Conservation (phyloP, 1,140 invertebrate species). For the Anthonomus grandis region DNA sequence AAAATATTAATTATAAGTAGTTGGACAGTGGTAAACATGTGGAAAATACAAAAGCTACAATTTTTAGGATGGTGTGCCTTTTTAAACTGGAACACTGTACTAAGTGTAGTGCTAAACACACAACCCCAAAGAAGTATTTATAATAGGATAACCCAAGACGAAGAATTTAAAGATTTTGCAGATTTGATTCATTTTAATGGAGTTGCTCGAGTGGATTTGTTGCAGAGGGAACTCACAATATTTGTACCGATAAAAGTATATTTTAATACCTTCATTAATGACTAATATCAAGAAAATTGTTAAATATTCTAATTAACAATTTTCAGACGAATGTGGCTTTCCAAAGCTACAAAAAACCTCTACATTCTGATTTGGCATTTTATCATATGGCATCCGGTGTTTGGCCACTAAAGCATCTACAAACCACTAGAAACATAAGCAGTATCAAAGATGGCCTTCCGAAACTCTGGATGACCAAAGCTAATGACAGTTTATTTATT, state of each 20-base stretch:
- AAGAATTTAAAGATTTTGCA: slow-evolving; percentile 3
- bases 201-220: slow-evolving; percentile 1
- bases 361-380: slow-evolving; percentile 56
- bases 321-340: slow-evolving; percentile 61
- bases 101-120: too few relatives aligned
- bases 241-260: slow-evolving; percentile 8
- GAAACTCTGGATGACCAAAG: slow-evolving; percentile 69
- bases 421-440: slow-evolving; percentile 49
- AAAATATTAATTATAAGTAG: too few relatives aligned
- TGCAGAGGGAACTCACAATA: slow-evolving; percentile 3
- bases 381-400: slow-evolving; percentile 56
- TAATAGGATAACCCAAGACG: slow-evolving; percentile 10
- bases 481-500: slow-evolving; percentile 62
- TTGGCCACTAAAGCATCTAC: slow-evolving; percentile 54
- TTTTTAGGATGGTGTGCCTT: too few relatives aligned
- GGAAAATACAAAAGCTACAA: too few relatives aligned
- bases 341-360: slow-evolving; percentile 51
- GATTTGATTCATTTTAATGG: neutral
- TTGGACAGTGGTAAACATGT: too few relatives aligned
- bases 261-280: neutral
- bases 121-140: slow-evolving; percentile 3
- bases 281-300: neutral
- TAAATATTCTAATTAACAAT: too few relatives aligned
- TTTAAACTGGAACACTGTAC: too few relatives aligned
- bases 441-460: slow-evolving; percentile 63